Base-by-base conservation (phyloP, 2,113 vertebrate species). In the Synodontis membranacea region DNA sequence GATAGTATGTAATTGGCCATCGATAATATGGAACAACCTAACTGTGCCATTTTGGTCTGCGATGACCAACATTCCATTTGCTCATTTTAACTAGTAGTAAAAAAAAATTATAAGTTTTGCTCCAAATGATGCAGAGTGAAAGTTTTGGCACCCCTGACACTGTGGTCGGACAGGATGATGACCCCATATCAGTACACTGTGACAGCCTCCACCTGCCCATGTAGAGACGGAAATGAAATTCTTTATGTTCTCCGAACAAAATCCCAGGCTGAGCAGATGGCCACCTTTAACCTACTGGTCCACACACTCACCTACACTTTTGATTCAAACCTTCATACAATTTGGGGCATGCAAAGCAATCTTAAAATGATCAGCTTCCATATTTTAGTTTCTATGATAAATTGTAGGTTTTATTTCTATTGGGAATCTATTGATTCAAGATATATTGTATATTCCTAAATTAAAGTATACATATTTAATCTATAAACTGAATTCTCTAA, bases 121-220 rank as follows among this genome's bases (percentile, higher is more conserved):
- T 93, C 87, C 80, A 88, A 39, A 10, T 76, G 31, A 39, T 66
- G 52, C 54, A 62, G 10, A 76, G 76, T 44, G 79, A 39, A 82
- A 88, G 82, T 62, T 87, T 87, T 79, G 90, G 89, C 90, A 89
- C 89, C 90, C 90, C 88, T 81, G 81, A 83, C 28, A 48, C 80
- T 48, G 72, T 58, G 88, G 88, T 80, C 89, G 88, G 92, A 92
- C 89, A 94, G 91, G 25, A 56, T 56, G 84, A 28, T 89, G 64
- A 34, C 75, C 68, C 79, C n/a, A 79, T 80, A 28, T 44, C 10
- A 14, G 68, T 31, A 31, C 31, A 28, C 15, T 52, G 68, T 75
- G 68, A 84, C 60, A 85, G 88, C 64, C 84, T 91, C 88, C 92
- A 93, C 91, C 90, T 93, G 93, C 86, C 80, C 1, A 4, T n/a